Conservation (phyloP, 2,888 invertebrate species). For the Ectobius pallidus region DNA sequence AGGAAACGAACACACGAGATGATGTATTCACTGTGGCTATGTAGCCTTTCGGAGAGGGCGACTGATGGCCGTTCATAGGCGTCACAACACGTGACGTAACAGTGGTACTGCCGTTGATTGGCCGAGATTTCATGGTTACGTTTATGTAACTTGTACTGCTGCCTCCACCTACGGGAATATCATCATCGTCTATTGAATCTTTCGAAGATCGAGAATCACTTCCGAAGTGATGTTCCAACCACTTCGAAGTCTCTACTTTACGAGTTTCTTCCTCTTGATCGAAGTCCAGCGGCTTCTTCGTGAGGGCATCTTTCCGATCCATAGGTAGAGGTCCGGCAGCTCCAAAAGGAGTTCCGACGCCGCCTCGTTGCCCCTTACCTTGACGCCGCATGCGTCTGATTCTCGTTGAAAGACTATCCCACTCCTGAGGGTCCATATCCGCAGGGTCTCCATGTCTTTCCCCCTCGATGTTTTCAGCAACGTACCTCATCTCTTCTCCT, state of each 20-base stretch:
- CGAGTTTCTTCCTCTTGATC: constrained; percentile 89
- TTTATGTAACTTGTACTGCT: constrained; percentile 71
- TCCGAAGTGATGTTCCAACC: constrained; percentile 90
- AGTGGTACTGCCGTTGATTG: constrained; percentile 45
- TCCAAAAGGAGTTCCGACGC: background rate
- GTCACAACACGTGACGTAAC: background rate
- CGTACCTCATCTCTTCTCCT: constrained; percentile 80
- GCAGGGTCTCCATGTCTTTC: constrained; percentile 66
- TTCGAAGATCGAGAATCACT: constrained; percentile 82
- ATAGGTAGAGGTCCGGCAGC: constrained; percentile 48
- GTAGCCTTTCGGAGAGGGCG: constrained; percentile 51
- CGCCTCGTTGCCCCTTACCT: constrained; percentile 43
- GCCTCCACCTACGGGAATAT: constrained; percentile 53
- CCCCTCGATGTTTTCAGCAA: constrained; percentile 83
- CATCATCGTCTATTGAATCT: constrained; percentile 66
- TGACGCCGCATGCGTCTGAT: constrained; percentile 69
- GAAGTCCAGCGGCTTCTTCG: constrained; percentile 81
- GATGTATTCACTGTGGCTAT: constrained; percentile 51
- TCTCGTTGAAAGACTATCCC: constrained; percentile 80
- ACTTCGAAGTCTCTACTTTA: constrained; percentile 88
- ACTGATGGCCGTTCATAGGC: background rate
- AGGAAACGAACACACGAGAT: constrained; percentile 61
- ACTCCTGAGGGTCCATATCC: constrained; percentile 71
- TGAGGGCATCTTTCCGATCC: constrained; percentile 80
- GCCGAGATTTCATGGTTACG: constrained; percentile 74